Base-by-base conservation (phyloP, 1,140 invertebrate species). In the Papilio aristodemus region DNA sequence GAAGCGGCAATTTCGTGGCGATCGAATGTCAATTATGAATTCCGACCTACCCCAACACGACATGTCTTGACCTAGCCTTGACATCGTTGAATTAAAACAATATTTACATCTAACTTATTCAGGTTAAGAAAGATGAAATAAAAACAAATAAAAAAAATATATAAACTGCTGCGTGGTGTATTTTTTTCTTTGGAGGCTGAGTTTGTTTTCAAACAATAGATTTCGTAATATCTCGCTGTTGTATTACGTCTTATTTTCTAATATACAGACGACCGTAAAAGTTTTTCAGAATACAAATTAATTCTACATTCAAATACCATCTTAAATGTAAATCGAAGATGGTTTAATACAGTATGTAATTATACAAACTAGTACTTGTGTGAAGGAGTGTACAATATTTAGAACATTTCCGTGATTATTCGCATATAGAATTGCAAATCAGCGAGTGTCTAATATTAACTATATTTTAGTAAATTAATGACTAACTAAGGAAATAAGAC, bases 121-220 rank as follows among this genome's bases (percentile, higher is more conserved):
- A 36, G 27, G 19, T 39, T 39, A 62, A 39, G 4, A 13, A 22
- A 38, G 3, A 62, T 62, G 4, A n/a, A 62, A 39, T 19, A 22
- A 64, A 62, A 37, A 64, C 38, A 41, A 54, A 54, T 41, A 17
- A 64, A 37, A 64, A 17, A 41, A 63, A 43, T 22, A 43, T 38
- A 62, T 5, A 37, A 63, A 39, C 13, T 8, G 60, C 38, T 13
- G 17, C 8, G 11, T 25, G 27, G 41, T 37, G 19, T 38, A 41
- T 7, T 46, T 27, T 46, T n/a, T 59, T 36, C 43, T 46, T 71
- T 43, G 62, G 72, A 74, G 72, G 76, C 76, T 76, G 70, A 77
- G 50, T 67, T 39, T 72, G 59, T 72, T 71, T 41, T 69, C 32
- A 71, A 71, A 68, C 43, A 58, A 70, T 64, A 7, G 39, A 68